A percentile compares a stretch with the other conserved stretches of the same genome.
phyloP scores from a whole-genome alignment of 2,888 invertebrate species.

The Mesorhabditis belari region DNA sequence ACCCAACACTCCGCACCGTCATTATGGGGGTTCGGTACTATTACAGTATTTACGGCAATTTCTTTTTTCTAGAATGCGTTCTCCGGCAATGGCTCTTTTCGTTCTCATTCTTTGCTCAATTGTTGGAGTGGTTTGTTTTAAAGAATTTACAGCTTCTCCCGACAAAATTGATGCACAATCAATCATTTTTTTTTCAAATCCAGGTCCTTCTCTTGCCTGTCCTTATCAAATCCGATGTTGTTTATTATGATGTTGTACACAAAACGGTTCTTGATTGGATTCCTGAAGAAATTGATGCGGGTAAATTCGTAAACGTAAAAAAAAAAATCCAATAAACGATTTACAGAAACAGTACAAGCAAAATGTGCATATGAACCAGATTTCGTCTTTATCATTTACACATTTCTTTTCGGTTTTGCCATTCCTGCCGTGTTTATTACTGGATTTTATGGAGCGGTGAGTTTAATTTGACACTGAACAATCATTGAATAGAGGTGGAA shows the following conservation, averaged over 20 bases:
- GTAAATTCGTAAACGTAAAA: background rate
- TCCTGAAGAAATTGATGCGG: background rate
- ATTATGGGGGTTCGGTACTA: too few relatives aligned
- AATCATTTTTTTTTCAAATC: conserved; percentile 26
- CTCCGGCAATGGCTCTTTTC: conserved; percentile 16
- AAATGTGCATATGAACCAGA: conserved; percentile 50
- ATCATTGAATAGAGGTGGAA: too few relatives aligned
- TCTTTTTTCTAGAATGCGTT: conserved; percentile 20
- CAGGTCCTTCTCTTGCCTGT: conserved; percentile 44
- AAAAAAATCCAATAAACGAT: background rate
- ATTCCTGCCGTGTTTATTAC: conserved; percentile 49
- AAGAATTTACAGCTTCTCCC: background rate
- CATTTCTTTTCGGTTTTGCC: conserved; percentile 43
- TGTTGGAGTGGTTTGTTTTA: background rate
- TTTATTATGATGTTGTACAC: conserved; percentile 11
- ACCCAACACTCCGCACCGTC: too few relatives aligned
- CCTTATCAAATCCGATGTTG: conserved; percentile 36
- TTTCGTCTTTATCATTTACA: conserved; percentile 44
- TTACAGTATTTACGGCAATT: too few relatives aligned
- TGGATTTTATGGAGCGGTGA: conserved; percentile 42
- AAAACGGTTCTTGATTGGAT: background rate
- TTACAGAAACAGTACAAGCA: conserved; percentile 28
- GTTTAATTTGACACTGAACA: too few relatives aligned
- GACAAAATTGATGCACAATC: background rate
- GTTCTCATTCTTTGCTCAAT: conserved; percentile 18